Evolutionary conservation across 92 coral and sea anemone species (phyloP).

Genomic region (Pocillopora grandis): DNA sequence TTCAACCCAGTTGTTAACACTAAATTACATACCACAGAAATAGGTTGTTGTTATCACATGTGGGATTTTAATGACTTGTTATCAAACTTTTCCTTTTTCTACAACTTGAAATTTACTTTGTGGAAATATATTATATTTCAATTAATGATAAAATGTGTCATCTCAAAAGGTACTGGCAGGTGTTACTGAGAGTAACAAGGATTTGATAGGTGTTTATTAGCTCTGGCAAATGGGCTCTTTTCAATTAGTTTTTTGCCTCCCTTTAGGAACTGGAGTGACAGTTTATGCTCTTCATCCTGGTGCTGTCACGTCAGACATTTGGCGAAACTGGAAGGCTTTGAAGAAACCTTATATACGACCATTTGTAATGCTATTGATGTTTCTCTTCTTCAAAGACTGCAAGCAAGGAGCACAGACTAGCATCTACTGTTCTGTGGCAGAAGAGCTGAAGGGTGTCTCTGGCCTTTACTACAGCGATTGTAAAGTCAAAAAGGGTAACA

Average conservation of each 20-base stretch:
- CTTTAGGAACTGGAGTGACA: constrained; percentile 66
- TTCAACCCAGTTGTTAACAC: too few relatives aligned
- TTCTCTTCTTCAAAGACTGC: constrained; percentile 48
- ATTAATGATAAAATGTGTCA: too few relatives aligned
- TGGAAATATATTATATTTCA: too few relatives aligned
- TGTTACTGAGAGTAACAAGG: neutral
- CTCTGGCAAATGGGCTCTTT: neutral
- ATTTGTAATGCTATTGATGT: constrained; percentile 22
- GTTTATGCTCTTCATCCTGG: constrained; percentile 79
- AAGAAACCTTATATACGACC: constrained; percentile 14
- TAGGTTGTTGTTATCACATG: neutral
- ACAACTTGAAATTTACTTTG: too few relatives aligned
- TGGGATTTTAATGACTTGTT: neutral
- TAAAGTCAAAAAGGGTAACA: constrained; percentile 38
- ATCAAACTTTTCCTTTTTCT: too few relatives aligned
- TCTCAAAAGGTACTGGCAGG: too few relatives aligned
- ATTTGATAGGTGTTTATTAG: too few relatives aligned
- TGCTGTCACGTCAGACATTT: constrained; percentile 46
- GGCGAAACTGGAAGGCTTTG: constrained; percentile 25
- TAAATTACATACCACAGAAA: too few relatives aligned
- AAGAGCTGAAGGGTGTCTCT: constrained; percentile 57
- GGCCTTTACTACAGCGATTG: constrained; percentile 77
- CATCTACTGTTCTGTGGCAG: constrained; percentile 73
- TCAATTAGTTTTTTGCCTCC: too few relatives aligned
- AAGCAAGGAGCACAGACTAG: constrained; percentile 81